Conservation (phyloP, 1,140 invertebrate genomes). For the Cheumatopsyche charites region DNA sequence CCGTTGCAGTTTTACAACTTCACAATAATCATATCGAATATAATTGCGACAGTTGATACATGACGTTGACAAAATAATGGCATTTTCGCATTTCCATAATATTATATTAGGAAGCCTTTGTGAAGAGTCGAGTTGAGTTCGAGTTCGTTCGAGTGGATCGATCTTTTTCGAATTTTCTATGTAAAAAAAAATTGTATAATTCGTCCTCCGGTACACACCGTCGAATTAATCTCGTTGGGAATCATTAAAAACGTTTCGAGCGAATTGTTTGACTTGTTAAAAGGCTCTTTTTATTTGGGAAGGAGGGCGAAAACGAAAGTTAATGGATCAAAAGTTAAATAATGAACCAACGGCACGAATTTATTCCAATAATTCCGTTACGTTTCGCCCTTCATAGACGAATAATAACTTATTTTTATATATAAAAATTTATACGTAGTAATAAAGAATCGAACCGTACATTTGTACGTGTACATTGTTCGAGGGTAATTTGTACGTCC, state of each 20-base stretch:
- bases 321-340: slow-evolving; percentile 22
- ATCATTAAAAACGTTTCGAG: slow-evolving; percentile 18
- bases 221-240: slow-evolving; percentile 18
- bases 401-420: no score
- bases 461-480: no score
- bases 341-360: neutral
- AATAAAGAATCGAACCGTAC: no score
- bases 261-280: slow-evolving; percentile 18
- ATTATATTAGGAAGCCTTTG: no score
- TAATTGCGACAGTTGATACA: neutral
- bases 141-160: no score
- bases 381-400: neutral
- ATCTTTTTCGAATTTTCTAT: no score
- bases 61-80: no score
- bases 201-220: neutral
- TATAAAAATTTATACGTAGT: neutral
- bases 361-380: slow-evolving; percentile 6
- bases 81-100: no score
- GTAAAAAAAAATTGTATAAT: slow-evolving; percentile 4
- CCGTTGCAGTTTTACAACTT: slow-evolving; percentile 1
- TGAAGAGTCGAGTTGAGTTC: no score
- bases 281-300: slow-evolving; percentile 9
- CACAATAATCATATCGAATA: neutral
- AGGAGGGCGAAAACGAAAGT: neutral
- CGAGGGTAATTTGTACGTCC: no score